Evolutionary conservation across 2,113 vertebrate species (phyloP).

Genomic region (Morone saxatilis): DNA sequence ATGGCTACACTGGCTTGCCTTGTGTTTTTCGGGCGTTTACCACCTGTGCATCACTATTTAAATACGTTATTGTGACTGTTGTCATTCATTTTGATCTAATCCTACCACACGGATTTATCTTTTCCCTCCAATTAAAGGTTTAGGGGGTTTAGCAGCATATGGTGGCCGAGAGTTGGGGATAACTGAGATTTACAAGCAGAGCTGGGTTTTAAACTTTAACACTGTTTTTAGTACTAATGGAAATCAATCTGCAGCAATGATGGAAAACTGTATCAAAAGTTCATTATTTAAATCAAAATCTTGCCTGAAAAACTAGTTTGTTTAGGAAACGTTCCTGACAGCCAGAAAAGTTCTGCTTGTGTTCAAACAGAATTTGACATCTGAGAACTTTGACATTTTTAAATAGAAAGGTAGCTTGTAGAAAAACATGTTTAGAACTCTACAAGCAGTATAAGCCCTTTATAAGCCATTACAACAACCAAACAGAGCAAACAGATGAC

Average conservation of each 20-base stretch:
- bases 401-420: background rate
- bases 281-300: background rate
- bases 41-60: background rate
- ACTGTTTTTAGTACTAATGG: background rate
- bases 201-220: background rate
- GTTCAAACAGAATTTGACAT: background rate
- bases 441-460: background rate
- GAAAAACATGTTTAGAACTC: background rate
- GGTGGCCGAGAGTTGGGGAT: constrained; percentile 5
- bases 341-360: background rate
- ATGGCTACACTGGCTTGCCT: background rate
- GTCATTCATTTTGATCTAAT: background rate
- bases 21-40: background rate
- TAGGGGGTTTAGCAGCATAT: constrained; percentile 2
- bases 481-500: background rate
- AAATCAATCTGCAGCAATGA: background rate
- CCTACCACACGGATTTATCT: constrained; percentile 10
- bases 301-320: background rate
- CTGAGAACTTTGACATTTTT: background rate
- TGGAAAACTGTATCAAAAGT: background rate
- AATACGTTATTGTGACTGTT: background rate
- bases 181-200: constrained; percentile 1
- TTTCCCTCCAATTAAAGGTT: constrained; percentile 7
- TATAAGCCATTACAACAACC: background rate
- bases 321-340: background rate